A percentile compares a stretch with the other conserved stretches of the same genome.
These are phyloP conservation scores for Loripinus fragilis DNA, from an alignment of 2,888 invertebrate genomes.

Conservation along the genomic window DNA sequence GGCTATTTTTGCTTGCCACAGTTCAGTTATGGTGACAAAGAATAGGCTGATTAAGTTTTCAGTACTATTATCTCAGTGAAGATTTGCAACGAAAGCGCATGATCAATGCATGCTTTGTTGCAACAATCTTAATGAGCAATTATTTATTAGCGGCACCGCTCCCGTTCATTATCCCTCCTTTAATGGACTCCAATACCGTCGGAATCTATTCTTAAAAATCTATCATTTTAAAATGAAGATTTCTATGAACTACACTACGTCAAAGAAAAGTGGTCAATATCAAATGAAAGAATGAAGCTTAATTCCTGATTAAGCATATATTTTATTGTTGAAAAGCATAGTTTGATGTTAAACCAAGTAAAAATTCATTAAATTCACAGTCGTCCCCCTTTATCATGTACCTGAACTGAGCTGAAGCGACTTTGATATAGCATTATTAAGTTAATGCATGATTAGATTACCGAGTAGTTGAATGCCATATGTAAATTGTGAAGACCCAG, in stretches of 20 bases:
- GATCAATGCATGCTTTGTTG: slow-evolving; percentile 20
- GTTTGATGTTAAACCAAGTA: too few species aligned
- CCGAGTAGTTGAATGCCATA: too few species aligned
- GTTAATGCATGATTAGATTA: too few species aligned
- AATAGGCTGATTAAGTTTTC: slow-evolving; percentile 15
- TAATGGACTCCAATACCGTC: slow-evolving; percentile 7
- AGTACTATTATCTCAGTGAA: slow-evolving; percentile 7
- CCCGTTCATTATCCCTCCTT: slow-evolving; percentile 3
- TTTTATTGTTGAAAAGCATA: too few species aligned
- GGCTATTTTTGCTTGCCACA: too few species aligned
- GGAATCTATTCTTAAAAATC: slow-evolving; percentile 8
- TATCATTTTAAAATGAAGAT: slow-evolving; percentile 9
- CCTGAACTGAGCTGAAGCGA: too few species aligned
- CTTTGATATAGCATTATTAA: too few species aligned
- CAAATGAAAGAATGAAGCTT: neutral
- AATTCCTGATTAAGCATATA: too few species aligned
- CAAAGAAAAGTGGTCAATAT: neutral
- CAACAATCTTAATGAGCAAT: slow-evolving; percentile 8
- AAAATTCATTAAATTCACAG: too few species aligned
- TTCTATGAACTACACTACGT: neutral
- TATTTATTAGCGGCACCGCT: slow-evolving; percentile 8
- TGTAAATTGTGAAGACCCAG: too few species aligned
- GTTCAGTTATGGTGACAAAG: neutral
- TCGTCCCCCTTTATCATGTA: too few species aligned
- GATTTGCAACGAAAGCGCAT: slow-evolving; percentile 16